Conservation (phyloP, 1,140 invertebrate genomes). For the Copidosoma floridanum region DNA sequence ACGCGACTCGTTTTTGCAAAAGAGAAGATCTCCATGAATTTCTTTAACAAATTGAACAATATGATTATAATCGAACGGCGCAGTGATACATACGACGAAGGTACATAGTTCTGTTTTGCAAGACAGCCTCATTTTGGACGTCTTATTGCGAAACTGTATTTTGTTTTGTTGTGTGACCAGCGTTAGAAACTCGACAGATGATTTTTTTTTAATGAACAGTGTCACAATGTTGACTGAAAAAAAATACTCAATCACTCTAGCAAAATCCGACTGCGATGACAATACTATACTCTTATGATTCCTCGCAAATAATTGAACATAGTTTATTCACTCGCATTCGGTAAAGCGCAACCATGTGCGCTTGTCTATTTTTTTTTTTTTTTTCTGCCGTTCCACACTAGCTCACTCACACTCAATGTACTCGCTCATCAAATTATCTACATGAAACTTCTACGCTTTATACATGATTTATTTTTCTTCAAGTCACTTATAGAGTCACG, state of each 20-base stretch:
- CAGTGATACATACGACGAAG: slow-evolving; percentile 14
- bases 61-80: slow-evolving; percentile 11
- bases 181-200: no score
- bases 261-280: slow-evolving; percentile 6
- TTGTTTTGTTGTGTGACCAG: no score
- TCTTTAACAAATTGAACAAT: no score
- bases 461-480: slow-evolving; percentile 36
- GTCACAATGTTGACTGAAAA: no score
- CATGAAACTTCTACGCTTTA: slow-evolving; percentile 49
- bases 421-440: slow-evolving; percentile 43
- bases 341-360: no score
- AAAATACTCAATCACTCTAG: slow-evolving; percentile 1
- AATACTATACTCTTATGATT: not conserved
- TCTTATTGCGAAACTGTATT: no score
- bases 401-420: slow-evolving; percentile 21
- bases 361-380: not conserved
- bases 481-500: not conserved
- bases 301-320: no score
- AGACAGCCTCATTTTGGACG: no score
- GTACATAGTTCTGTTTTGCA: no score
- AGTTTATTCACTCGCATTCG: no score
- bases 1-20: slow-evolving; percentile 7
- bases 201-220: no score
- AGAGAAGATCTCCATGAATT: slow-evolving; percentile 19
- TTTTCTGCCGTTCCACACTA: not conserved